Conservation (phyloP, 30 jellyfish, hydroid and myxozoan species). For the Calvadosia cruxmelitensis region DNA sequence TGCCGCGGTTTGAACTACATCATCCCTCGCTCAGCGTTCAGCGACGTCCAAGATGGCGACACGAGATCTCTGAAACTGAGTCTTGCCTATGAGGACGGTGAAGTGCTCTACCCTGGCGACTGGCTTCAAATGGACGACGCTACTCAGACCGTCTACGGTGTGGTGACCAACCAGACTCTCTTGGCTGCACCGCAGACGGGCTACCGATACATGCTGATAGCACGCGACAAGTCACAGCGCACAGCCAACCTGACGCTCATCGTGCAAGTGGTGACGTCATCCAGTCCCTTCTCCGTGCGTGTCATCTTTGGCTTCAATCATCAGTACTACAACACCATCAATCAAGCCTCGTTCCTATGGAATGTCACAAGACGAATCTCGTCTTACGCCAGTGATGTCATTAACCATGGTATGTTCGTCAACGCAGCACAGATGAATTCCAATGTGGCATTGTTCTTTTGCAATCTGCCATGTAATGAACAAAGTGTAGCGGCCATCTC, state of each 20-base stretch:
- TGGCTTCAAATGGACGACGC: slow-evolving; percentile 56
- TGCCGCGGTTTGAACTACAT: slow-evolving; percentile 28
- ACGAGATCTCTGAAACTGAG: slow-evolving; percentile 45
- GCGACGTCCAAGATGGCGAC: slow-evolving; percentile 71
- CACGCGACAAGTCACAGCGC: slow-evolving; percentile 81
- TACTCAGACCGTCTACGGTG: slow-evolving; percentile 55
- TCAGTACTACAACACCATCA: slow-evolving; percentile 7
- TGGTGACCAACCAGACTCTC: slow-evolving; percentile 46
- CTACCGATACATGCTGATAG: slow-evolving; percentile 31
- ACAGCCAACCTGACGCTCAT: slow-evolving; percentile 43
- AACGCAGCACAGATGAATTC: slow-evolving; percentile 21
- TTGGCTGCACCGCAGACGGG: slow-evolving; percentile 34
- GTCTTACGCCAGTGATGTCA: slow-evolving; percentile 4
- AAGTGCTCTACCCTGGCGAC: slow-evolving; percentile 31
- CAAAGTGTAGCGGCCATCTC: slow-evolving; percentile 10
- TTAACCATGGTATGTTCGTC: slow-evolving; percentile 10
- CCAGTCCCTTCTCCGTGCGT: slow-evolving; percentile 13
- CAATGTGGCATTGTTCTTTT: slow-evolving; percentile 25
- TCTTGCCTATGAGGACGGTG: slow-evolving; percentile 40
- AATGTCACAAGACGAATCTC: slow-evolving; percentile 32
- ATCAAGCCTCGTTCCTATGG: slow-evolving; percentile 24
- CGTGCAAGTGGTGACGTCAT: slow-evolving; percentile 18
- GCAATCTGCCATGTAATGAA: slow-evolving; percentile 53
- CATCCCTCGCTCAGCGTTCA: slow-evolving; percentile 27
- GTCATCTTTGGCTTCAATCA: slow-evolving; percentile 44